phyloP scores from a whole-genome alignment of 2,797 vertebrate genomes.

The Catamblyrhynchus diadema region DNA sequence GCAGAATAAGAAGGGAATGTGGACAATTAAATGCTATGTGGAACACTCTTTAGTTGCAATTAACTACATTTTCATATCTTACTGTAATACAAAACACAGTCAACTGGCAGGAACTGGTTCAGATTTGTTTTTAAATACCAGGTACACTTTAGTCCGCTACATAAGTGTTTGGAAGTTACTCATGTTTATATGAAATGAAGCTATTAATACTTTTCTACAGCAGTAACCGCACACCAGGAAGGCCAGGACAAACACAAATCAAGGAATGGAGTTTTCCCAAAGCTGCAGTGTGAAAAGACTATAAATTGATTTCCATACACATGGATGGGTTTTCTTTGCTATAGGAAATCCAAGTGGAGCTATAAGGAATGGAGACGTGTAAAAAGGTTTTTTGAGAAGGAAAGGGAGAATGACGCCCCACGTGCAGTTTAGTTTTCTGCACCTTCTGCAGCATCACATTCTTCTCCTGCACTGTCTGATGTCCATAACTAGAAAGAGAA shows the following conservation, averaged over 20 bases:
- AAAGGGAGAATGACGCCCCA: constrained; percentile 67
- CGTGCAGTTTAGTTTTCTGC: constrained; percentile 83
- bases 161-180: constrained; percentile 80
- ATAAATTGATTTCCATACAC: constrained; percentile 83
- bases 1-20: constrained; percentile 67
- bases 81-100: constrained; percentile 80
- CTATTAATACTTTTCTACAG: constrained; percentile 91
- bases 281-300: constrained; percentile 89
- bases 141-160: constrained; percentile 76
- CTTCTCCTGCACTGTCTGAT: constrained; percentile 89
- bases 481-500: constrained; percentile 89
- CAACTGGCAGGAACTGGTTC: constrained; percentile 77
- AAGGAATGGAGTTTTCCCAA: constrained; percentile 86
- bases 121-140: constrained; percentile 78
- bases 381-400: constrained; percentile 85
- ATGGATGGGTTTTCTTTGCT: constrained; percentile 86
- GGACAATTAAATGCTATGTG: constrained; percentile 65
- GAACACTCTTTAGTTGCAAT: constrained; percentile 72
- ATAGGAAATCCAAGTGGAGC: constrained; percentile 88
- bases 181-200: constrained; percentile 86
- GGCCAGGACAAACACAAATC: constrained; percentile 86
- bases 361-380: constrained; percentile 95
- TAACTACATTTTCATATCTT: constrained; percentile 73
- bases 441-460: constrained; percentile 85
- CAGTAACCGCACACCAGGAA: constrained; percentile 92